Conservation (phyloP, 2,888 invertebrate species). For the Apoda limacodes region DNA sequence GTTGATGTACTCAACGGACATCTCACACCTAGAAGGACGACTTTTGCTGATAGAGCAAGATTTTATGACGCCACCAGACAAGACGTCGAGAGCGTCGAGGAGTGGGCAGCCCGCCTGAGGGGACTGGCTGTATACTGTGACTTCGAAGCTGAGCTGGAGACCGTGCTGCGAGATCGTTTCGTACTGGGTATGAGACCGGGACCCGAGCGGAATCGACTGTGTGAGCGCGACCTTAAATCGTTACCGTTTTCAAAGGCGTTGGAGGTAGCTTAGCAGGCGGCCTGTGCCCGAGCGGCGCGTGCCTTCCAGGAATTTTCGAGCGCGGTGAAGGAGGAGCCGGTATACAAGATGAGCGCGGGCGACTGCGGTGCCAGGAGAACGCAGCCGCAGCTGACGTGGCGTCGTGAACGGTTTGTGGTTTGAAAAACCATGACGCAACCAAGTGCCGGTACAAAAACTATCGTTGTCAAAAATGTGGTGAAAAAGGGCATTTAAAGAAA, state of each 20-base stretch:
- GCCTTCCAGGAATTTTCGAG: background rate
- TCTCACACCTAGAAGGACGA: constrained; percentile 17
- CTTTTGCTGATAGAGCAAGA: too few relatives aligned
- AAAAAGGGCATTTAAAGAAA: too few relatives aligned
- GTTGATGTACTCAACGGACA: too few relatives aligned
- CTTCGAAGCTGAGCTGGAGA: constrained; percentile 12
- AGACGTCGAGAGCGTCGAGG: too few relatives aligned
- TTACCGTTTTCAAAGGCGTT: too few relatives aligned
- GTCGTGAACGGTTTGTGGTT: constrained; percentile 5
- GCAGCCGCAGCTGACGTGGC: too few relatives aligned
- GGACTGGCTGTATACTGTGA: constrained; percentile 16
- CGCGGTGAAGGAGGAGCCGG: constrained; percentile 12
- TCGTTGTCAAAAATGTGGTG: constrained; percentile 18
- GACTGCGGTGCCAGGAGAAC: background rate
- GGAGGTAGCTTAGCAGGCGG: constrained; percentile 14
- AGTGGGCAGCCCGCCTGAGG: too few relatives aligned
- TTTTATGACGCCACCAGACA: too few relatives aligned
- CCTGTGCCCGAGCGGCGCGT: constrained; percentile 9
- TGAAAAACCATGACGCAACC: constrained; percentile 9
- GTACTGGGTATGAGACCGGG: constrained; percentile 14
- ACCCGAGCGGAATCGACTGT: too few relatives aligned
- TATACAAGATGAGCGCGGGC: too few relatives aligned
- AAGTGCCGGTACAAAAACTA: too few relatives aligned
- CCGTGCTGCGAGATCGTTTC: constrained; percentile 11
- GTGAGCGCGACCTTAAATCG: constrained; percentile 11